phyloP scores from a whole-genome alignment of 2,888 invertebrate genomes.

The Pristionchus maxplancki region DNA sequence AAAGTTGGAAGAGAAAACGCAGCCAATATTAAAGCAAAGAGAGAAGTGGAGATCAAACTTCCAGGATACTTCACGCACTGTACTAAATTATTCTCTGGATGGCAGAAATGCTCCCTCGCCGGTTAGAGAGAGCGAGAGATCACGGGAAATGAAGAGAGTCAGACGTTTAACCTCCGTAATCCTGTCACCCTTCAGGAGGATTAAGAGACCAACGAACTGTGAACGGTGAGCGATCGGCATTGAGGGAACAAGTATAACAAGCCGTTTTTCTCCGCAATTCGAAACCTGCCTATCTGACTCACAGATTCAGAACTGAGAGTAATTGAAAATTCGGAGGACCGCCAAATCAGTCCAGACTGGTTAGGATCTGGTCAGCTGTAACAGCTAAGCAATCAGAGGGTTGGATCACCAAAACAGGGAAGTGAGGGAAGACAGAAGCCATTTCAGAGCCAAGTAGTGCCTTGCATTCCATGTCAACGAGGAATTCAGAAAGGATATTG shows the following conservation, averaged over 20 bases:
- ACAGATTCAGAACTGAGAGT: background rate
- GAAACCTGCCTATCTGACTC: background rate
- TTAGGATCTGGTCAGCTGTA: background rate
- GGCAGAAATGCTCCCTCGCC: too few species aligned
- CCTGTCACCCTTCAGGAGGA: background rate
- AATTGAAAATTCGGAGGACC: background rate
- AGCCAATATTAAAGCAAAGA: background rate
- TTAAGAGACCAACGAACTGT: background rate
- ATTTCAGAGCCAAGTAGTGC: background rate
- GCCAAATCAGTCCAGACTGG: too few species aligned
- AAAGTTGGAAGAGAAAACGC: background rate
- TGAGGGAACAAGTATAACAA: too few species aligned
- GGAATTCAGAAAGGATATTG: too few species aligned
- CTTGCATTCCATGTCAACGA: too few species aligned
- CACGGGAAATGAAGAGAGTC: background rate
- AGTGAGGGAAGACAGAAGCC: background rate
- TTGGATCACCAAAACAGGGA: background rate
- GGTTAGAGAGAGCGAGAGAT: too few species aligned
- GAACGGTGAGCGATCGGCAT: constrained; percentile 7
- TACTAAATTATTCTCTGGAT: background rate
- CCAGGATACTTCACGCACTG: background rate
- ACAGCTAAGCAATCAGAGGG: background rate
- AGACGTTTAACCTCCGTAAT: background rate
- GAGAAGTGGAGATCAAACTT: background rate
- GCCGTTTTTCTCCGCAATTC: too few species aligned